Base-by-base conservation (phyloP, 2,113 vertebrate genomes). In the Mohoua ochrocephala region DNA sequence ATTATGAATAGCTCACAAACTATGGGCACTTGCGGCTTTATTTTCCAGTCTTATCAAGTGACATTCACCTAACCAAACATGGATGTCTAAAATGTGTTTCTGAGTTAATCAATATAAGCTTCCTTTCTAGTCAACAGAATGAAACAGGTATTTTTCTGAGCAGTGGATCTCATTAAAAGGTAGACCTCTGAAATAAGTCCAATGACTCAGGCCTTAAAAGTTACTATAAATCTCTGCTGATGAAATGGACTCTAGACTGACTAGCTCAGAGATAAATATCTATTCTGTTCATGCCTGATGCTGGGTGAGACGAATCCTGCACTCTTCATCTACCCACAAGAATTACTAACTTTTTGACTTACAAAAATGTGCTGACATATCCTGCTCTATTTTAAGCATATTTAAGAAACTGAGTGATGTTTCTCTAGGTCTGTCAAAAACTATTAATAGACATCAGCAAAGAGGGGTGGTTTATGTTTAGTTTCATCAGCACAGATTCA, bases 331-430 rank as follows among this genome's bases (percentile, higher is more conserved):
- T 65, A 61, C 53, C 21, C 50, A 57, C 47, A 96, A 80, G 31
- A 63, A 57, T 80, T 76, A 33, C 0, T 0, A 91, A 52, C 27
- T 65, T 82, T 94, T 50, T 91, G 33, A 69, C 50, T 89, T 86
- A 77, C 11, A 76, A 73, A 95, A 93, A 88, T 80, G 17, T 85
- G 70, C 87, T 91, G 89, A 91, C 39, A 63, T 87, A 73, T 52
- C n/a, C 63, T 59, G 10, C 54, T 80, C 22, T 94, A 53, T 69
- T 89, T 92, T 80, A 77, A 74, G 45, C 39, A 37, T 85, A 68
- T 76, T 85, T 91, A 82, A 96, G 93, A 85, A 91, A 96, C n/a
- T 28, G 30, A 71, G 49, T 42, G n/a, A 57, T 65, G 30, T 85
- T 89, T 89, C 74, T 65, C 28, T 81, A 84, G 49, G 61, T 89